A percentile compares a stretch with the other conserved stretches of the same genome.
Evolutionary conservation across 2,888 invertebrate genomes (phyloP).

Genomic region (Eugnorisma glareosa): DNA sequence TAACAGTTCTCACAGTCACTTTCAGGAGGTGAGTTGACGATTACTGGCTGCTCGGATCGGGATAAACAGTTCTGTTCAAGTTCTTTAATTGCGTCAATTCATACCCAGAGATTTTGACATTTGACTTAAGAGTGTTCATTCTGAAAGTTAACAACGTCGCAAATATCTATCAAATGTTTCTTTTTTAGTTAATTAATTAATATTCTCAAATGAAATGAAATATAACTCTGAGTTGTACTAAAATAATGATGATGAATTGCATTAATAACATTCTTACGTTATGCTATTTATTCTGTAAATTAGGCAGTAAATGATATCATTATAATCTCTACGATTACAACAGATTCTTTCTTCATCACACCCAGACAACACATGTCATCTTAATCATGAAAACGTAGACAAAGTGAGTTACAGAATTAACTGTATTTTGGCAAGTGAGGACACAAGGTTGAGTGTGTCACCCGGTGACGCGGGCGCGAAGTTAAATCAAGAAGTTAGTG

Average conservation of each 20-base stretch:
- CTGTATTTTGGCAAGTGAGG: constrained; percentile 76
- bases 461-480: constrained; percentile 60
- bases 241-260: background rate
- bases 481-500: constrained; percentile 66
- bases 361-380: constrained; percentile 47
- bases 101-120: background rate
- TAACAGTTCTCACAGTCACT: background rate
- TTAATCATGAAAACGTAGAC: constrained; percentile 58
- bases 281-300: background rate
- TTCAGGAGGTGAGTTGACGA: background rate
- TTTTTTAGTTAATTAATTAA: background rate
- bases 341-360: constrained; percentile 14
- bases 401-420: constrained; percentile 71
- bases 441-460: constrained; percentile 76
- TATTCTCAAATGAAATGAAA: background rate
- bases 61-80: background rate
- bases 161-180: background rate
- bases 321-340: background rate
- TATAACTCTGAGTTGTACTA: background rate
- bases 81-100: background rate
- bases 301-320: background rate
- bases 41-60: background rate
- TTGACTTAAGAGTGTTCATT: background rate
- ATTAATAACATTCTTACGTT: background rate
- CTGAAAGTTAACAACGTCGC: background rate